These are phyloP conservation scores for Probosciger aterrimus DNA, from an alignment of 2,113 vertebrate genomes.

Conservation along the genomic window DNA sequence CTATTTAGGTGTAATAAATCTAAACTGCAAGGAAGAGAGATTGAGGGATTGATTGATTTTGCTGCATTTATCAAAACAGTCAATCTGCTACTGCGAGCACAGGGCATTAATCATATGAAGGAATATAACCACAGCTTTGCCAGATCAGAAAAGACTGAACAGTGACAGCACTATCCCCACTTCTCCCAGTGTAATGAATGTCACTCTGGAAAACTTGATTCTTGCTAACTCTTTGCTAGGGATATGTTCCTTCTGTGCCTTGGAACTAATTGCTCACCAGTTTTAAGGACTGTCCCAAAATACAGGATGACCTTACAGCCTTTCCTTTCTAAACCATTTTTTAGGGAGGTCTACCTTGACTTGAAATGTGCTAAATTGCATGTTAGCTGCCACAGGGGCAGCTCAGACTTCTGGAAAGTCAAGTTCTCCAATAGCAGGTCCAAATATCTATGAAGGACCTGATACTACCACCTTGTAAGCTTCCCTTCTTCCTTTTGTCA, in stretches of 20 bases:
- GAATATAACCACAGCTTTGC: not conserved
- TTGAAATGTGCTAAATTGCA: not conserved
- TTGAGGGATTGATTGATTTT: constrained; percentile 19
- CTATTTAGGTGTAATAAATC: not conserved
- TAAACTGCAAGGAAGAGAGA: not conserved
- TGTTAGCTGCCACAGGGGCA: not conserved
- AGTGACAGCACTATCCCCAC: not conserved
- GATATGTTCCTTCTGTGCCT: not conserved
- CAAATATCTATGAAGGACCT: not conserved
- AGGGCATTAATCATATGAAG: not conserved
- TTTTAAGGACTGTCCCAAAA: not conserved
- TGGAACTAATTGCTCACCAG: not conserved
- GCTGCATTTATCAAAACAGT: not conserved
- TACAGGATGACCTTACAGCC: not conserved
- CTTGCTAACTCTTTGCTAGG: not conserved
- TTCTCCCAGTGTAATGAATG: not conserved
- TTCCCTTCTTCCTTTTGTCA: not conserved
- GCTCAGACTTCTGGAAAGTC: not conserved
- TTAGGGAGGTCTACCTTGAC: not conserved
- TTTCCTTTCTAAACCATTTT: not conserved
- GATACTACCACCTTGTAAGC: not conserved
- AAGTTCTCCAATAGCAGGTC: not conserved
- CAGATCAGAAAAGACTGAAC: not conserved
- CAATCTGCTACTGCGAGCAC: not conserved
- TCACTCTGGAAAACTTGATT: not conserved